These are phyloP conservation scores for Heliconius congener DNA, from an alignment of 1,140 invertebrate genomes.

Conservation along the genomic window DNA sequence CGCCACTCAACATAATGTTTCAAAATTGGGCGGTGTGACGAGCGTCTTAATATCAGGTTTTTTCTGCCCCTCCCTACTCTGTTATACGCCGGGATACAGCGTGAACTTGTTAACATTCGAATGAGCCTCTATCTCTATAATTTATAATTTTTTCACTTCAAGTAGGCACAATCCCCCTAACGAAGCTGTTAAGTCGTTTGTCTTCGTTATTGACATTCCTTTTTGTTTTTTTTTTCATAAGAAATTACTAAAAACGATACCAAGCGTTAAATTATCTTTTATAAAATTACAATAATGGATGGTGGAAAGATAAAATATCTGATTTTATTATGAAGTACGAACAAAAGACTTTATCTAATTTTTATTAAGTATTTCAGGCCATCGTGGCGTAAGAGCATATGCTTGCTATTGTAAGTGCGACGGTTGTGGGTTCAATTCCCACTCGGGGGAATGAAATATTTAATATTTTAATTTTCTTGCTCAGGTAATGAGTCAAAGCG, in stretches of 20 bases:
- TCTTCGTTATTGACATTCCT: constrained; percentile 10
- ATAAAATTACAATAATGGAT: background rate
- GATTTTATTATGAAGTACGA: too few relatives aligned
- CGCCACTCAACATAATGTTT: background rate
- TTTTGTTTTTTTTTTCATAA: background rate
- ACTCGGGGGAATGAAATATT: background rate
- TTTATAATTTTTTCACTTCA: background rate
- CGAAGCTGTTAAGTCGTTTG: constrained; percentile 4
- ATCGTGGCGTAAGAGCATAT: too few relatives aligned
- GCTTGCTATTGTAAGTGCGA: too few relatives aligned
- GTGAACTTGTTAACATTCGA: background rate
- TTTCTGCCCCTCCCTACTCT: too few relatives aligned
- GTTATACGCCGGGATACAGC: background rate
- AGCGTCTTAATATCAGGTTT: too few relatives aligned
- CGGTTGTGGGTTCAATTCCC: background rate
- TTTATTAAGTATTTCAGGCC: too few relatives aligned
- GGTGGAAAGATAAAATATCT: background rate
- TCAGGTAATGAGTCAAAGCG: background rate
- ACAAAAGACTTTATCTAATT: too few relatives aligned
- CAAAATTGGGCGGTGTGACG: background rate
- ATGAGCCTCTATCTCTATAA: background rate
- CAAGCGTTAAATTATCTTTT: background rate
- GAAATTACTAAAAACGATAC: background rate
- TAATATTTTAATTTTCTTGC: background rate
- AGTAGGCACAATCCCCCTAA: background rate